Percentiles rank a stretch among this genome's conserved stretches.
phyloP scores from a whole-genome alignment of 2,797 vertebrate species.

The Parauchenoglanis ngamensis region DNA sequence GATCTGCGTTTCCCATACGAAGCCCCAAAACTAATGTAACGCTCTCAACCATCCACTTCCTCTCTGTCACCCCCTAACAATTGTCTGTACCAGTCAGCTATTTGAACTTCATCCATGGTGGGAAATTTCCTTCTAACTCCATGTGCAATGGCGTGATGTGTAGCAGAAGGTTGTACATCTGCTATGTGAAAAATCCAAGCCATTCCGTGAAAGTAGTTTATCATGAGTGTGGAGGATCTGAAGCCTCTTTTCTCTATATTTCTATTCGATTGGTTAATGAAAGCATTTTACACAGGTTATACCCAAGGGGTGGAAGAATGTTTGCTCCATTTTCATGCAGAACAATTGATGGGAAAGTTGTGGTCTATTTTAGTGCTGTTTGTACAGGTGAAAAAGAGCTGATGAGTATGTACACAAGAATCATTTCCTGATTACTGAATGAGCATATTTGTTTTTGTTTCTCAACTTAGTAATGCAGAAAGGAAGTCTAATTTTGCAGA shows the following conservation, averaged over 20 bases:
- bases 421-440: constrained; percentile 5
- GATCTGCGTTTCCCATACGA: background rate
- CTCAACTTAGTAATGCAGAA: constrained; percentile 37
- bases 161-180: constrained; percentile 19
- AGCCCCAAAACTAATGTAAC: background rate
- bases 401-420: background rate
- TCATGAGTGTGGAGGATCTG: background rate
- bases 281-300: background rate
- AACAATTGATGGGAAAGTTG: background rate
- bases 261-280: background rate
- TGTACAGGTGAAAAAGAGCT: background rate
- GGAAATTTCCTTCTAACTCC: background rate
- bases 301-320: too few relatives aligned
- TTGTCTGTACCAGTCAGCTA: constrained; percentile 17
- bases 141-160: background rate
- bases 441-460: constrained; percentile 22
- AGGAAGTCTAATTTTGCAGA: constrained; percentile 47
- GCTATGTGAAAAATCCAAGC: background rate
- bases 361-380: background rate
- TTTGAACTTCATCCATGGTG: background rate
- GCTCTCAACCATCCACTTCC: background rate
- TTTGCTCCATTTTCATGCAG: background rate
- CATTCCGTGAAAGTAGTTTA: constrained; percentile 1
- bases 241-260: background rate
- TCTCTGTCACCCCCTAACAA: background rate